These are phyloP conservation scores for Mystacides longicornis DNA, from an alignment of 2,888 invertebrate genomes.

Conservation along the genomic window DNA sequence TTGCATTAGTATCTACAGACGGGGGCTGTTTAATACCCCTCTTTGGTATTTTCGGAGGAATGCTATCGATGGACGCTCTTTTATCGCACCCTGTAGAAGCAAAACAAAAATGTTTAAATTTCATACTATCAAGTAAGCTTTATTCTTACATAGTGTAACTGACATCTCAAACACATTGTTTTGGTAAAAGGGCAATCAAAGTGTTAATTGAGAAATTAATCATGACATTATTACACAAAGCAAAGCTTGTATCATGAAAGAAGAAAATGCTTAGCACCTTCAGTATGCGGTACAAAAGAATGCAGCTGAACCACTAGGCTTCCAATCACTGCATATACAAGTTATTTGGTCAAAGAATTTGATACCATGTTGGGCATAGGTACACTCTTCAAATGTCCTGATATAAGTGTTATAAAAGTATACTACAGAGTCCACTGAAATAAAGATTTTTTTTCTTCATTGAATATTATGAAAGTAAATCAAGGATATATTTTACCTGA, in stretches of 20 bases:
- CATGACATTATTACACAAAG: too few relatives aligned
- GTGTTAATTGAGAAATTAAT: too few relatives aligned
- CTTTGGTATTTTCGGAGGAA: constrained; percentile 23
- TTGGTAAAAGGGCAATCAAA: too few relatives aligned
- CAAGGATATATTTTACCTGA: constrained; percentile 8
- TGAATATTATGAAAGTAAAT: too few relatives aligned
- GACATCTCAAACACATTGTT: not conserved
- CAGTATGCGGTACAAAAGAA: too few relatives aligned
- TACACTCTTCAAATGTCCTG: too few relatives aligned
- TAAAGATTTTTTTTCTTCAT: too few relatives aligned
- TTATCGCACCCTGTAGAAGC: constrained; percentile 18
- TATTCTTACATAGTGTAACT: not conserved
- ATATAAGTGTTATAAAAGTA: too few relatives aligned
- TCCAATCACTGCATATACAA: not conserved
- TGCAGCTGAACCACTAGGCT: not conserved
- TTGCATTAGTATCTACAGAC: constrained; percentile 14
- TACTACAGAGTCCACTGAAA: too few relatives aligned
- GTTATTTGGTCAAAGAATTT: not conserved
- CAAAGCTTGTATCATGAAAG: too few relatives aligned
- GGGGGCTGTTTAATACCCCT: constrained; percentile 20
- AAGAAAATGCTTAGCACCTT: too few relatives aligned
- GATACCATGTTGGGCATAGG: too few relatives aligned
- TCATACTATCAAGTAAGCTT: not conserved
- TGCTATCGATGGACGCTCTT: constrained; percentile 21
- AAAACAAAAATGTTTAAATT: not conserved